Evolutionary conservation across 2,797 vertebrate genomes (phyloP), one percentile per base, ranked within the genome.

Genomic region (Anas flavirostris): DNA sequence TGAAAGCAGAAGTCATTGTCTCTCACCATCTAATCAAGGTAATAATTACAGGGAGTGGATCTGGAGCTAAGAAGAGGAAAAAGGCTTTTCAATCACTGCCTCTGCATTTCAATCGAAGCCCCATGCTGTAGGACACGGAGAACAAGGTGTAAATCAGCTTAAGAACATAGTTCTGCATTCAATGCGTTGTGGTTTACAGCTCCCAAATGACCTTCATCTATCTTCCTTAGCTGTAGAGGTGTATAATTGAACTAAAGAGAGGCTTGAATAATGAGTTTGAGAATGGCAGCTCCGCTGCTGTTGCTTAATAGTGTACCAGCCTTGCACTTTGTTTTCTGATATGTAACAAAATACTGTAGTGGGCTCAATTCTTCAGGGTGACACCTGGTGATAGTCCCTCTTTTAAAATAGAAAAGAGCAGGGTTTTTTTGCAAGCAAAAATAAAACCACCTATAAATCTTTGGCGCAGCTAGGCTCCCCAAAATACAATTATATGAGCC

Each of bases 161-260:
- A 98, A 98, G 97, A 98, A 98, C 97, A 97, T 73, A 98, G 97
- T 87, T 97, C 97, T 97, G 97, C 97, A 98, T 98, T 98, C 97
- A 97, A 90, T 97, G 95, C 95, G 18, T 96, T 94, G 96, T 97
- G 96, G 96, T 98, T 98, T 98, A 98, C 96, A 96, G 97, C 97
- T 98, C 98, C 97, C 98, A 97, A 97, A 98, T 97, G 98, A 98
- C 98, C 98, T 97, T 97, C 98, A 98, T 98, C 97, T 97, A 97
- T 98, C 98, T 98, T 98, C 97, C 97, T 98, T 97, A 97, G 98
- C 97, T 94, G 96, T 93, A 96, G 96, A 98, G 98, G 97, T 98
- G 97, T 97, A 97, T 98, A 98, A 98, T 98, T 98, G 98, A 98
- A 97, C 98, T 98, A 98, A 98, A 97, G 97, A 98, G 98, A 97